Evolutionary conservation across 2,797 vertebrate genomes (phyloP), one percentile per base, ranked within the genome.

Genomic region (Picus viridis): DNA sequence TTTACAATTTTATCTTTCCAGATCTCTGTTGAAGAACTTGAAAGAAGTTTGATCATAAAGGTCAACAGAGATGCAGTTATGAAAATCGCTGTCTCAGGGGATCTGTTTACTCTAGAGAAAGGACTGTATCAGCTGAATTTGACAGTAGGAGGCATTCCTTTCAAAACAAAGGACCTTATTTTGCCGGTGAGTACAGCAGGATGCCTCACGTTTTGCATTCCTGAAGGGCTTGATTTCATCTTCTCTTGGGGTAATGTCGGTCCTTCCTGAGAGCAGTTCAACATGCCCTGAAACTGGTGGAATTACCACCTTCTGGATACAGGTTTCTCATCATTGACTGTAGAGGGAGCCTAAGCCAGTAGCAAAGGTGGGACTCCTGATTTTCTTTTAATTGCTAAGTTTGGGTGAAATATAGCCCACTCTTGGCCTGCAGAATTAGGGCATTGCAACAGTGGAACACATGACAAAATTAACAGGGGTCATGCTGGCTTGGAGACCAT

Each of bases 21-120:
- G 99, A 99, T 99, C 95, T 99, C 99, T 0, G 98, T 99, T 57
- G 99, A 99, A 97, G 99, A 99, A 96, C 96, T 99, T 7, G 98
- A 98, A 3, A 98, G 98, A 89, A 99, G 98, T 92, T 98, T 99
- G 9, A 97, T 99, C 89, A 98, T 99, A 78, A 99, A 99, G 96
- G 98, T 99, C 13, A 98, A 99, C 98, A 98, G 97, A 74, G 99
- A 99, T 58, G 99, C 99, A 2, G 99, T 99, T 63, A 99, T 99
- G 99, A 99, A 99, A 98, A 99, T 99, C 4, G 98, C 99, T 0
- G 99, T 99, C 43, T 98, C 99, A 0, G 98, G 98, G 30, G 98
- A 99, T 79, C 97, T 99, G 85, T 99, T 99, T 89, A 99, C 98
- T 9, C 95, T 98, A 26, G 97, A 98, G 91, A 98, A 98, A 96